phyloP scores from a whole-genome alignment of 2,113 vertebrate species.

The Pristiophorus japonicus region DNA sequence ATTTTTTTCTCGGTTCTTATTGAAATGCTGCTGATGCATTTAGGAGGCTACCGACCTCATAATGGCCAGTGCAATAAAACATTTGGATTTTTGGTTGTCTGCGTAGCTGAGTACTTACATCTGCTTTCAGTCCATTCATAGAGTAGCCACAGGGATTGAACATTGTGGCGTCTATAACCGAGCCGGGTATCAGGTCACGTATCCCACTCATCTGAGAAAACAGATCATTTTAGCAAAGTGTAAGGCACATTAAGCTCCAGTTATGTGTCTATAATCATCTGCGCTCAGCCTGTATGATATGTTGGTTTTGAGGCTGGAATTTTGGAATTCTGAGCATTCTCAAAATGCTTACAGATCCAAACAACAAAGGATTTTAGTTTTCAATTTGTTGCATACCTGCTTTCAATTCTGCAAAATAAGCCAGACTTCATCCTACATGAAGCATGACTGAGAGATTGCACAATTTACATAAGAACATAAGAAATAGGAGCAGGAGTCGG shows the following conservation, averaged over 20 bases:
- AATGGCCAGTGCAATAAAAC: neutral
- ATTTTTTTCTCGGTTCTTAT: neutral
- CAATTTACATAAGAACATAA: too few species aligned
- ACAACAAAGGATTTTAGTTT: neutral
- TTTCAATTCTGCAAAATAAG: neutral
- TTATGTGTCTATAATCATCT: neutral
- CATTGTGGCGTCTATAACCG: slow-evolving; percentile 98
- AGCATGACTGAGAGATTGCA: neutral
- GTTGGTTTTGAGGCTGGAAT: neutral
- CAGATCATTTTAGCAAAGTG: slow-evolving; percentile 21
- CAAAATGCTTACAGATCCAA: neutral
- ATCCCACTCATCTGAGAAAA: slow-evolving; percentile 91
- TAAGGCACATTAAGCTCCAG: neutral
- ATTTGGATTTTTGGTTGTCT: neutral
- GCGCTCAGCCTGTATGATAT: neutral
- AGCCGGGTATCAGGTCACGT: slow-evolving; percentile 99
- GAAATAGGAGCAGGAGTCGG: too few species aligned
- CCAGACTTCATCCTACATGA: neutral
- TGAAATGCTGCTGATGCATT: neutral
- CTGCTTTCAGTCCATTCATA: slow-evolving; percentile 98
- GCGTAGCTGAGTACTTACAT: slow-evolving; percentile 66
- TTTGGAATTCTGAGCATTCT: neutral
- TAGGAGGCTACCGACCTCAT: too few species aligned
- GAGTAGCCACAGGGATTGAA: slow-evolving; percentile 99
- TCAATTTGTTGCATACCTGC: neutral